Base-by-base conservation (phyloP, 2,797 vertebrate genomes). In the Echiichthys vipera region DNA sequence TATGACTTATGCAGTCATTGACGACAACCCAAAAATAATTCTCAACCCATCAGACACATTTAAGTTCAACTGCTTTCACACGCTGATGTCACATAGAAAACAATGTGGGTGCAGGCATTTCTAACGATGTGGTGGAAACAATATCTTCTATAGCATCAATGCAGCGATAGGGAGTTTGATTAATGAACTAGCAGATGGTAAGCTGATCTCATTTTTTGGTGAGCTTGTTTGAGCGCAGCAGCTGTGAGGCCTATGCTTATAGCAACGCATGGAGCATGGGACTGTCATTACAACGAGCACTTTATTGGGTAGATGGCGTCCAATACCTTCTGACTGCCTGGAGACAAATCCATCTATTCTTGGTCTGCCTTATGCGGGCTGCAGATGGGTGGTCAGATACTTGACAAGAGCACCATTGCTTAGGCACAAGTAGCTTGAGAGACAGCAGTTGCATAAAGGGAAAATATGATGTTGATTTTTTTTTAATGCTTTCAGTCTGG, bases 111-210 rank as follows among this genome's bases (percentile, higher is more conserved):
- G 80, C 73, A 71, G 84, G 76, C 67, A 36, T 40, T 72, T 24
- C n/a, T 75, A 83, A 86, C 76, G 74, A 84, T 82, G 87, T 83
- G 88, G 90, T 89, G 87, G 78, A 50, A 88, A 82, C 64, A 71
- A 77, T 84, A 81, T 83, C 80, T 80, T 72, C 76, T 29, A 14
- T 59, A 63, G 79, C 80, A 87, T 88, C 77, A 66, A 65, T 68
- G 83, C 69, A 67, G 81, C 49, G 76, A 91, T 87, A 58, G 39
- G 71, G 74, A 77, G 68, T 91, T 86, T 94, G 94, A 95, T 95
- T 92, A 91, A 93, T 88, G 92, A 91, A 77, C 86, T 77, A 89
- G 81, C 91, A 91, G 91, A 91, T 92, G 91, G 87, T 84, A 83
- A 80, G 84, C 87, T 88, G 89, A 90, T 87, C 82, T 88, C 71